Evolutionary conservation across 92 coral and sea anemone species (phyloP), one percentile per base, ranked within the genome.

Genomic region (Porites cylindrica): DNA sequence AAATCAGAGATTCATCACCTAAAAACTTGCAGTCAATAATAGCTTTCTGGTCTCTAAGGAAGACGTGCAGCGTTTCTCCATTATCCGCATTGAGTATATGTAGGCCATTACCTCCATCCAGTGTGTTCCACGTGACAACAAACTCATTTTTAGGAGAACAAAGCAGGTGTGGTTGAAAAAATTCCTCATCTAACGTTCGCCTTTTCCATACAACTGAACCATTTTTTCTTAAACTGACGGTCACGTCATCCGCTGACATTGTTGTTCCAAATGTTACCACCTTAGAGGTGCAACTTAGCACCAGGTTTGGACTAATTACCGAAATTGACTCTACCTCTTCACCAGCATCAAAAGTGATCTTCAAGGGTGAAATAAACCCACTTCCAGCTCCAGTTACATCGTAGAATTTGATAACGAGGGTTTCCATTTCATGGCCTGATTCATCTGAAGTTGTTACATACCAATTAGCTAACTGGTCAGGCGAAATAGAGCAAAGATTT

Each of bases 11-110:
- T 24, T 80, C 76, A 14, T 7, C 17, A 10, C 14, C 17, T 8
- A 68, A 53, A 53, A 80, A 80, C 53, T 80, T 80, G 3, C 84
- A 80, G 29, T 67, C 85, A 67, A 24, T 66, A 17, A 81, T 56
- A 29, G 52, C 67, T 0, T 53, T 1, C 1, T 17, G 29, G 32
- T 14, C 24, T 69, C 54, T 4, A 18, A 68, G 29, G 38, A 32
- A 32, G 38, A 32, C 38, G 38, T 8, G 58, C 1, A 7, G 5
- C 8, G 85, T 67, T 54, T 68, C n/a, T 24, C 85, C 85, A 2
- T 26, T 52, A 13, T 18, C 29, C 14, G 76, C 29, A 23, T 68
- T 76, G 7, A 81, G 67, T 1, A 81, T 52, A 17, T 81, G 85
- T 0, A 81, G n/a, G 3, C 85, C 66, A 26, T 53, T 7, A 2